These are phyloP conservation scores for Stenodera caucasica DNA, from an alignment of 2,888 invertebrate genomes.

Conservation along the genomic window DNA sequence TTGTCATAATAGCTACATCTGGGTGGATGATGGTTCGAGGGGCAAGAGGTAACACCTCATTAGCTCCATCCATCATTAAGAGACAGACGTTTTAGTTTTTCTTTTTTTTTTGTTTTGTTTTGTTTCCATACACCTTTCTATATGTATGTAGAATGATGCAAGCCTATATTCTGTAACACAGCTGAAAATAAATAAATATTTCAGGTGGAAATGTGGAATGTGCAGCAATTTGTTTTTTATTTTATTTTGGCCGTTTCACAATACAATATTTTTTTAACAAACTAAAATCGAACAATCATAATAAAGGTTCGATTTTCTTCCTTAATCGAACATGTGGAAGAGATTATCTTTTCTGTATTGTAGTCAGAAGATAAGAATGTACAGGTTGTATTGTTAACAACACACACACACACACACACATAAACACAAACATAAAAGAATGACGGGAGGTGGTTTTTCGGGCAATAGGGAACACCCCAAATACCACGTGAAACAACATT, in stretches of 20 bases:
- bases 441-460: constrained; percentile 18
- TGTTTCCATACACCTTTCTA: constrained; percentile 23
- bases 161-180: constrained; percentile 16
- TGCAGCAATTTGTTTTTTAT: not conserved
- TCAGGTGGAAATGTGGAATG: constrained; percentile 7
- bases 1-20: constrained; percentile 48
- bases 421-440: constrained; percentile 29
- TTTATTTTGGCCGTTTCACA: too few relatives aligned
- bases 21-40: constrained; percentile 28
- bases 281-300: not conserved
- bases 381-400: constrained; percentile 36
- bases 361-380: constrained; percentile 27
- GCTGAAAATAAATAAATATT: constrained; percentile 5
- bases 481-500: constrained; percentile 44
- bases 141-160: constrained; percentile 17
- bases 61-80: constrained; percentile 52
- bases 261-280: not conserved
- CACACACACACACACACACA: too few relatives aligned
- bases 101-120: constrained; percentile 12
- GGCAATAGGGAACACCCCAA: constrained; percentile 30
- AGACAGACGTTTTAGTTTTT: constrained; percentile 33
- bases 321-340: constrained; percentile 23
- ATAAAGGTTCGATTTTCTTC: constrained; percentile 3
- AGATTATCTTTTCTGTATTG: constrained; percentile 25
- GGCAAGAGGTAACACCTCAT: constrained; percentile 46